Percentiles rank a stretch among this genome's conserved stretches.
Evolutionary conservation across 2,113 vertebrate genomes (phyloP).

Genomic region (Protobothrops flavoviridis): DNA sequence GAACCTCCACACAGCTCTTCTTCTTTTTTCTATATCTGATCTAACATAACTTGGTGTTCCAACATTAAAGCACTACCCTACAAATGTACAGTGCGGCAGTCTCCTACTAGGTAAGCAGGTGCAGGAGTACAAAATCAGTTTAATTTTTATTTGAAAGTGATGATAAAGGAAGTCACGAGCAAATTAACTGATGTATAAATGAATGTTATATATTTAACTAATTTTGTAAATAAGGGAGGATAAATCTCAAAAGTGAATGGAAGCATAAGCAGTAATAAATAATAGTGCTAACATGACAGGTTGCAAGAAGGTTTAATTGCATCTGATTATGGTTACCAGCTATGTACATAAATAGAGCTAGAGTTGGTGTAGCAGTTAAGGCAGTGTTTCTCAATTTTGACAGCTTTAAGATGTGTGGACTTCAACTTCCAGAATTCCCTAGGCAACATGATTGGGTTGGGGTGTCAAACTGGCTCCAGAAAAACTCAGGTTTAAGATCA

Average conservation of each 20-base stretch:
- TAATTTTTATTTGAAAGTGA: neutral
- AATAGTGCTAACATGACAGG: neutral
- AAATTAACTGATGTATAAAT: neutral
- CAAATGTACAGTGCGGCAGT: neutral
- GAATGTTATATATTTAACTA: neutral
- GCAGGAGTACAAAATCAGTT: neutral
- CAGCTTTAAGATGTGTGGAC: too few relatives aligned
- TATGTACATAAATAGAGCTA: neutral
- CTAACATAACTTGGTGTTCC: neutral
- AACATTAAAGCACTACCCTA: neutral
- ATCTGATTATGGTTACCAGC: neutral
- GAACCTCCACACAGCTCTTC: neutral
- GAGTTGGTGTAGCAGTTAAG: neutral
- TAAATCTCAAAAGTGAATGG: neutral
- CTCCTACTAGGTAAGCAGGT: neutral
- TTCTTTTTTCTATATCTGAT: neutral
- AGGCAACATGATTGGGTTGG: too few relatives aligned
- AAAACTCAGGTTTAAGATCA: too few relatives aligned
- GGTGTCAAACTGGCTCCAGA: too few relatives aligned
- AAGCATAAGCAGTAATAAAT: neutral
- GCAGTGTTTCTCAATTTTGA: neutral
- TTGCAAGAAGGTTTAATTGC: neutral
- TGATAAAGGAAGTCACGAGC: neutral
- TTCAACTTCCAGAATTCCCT: too few relatives aligned
- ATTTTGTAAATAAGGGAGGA: neutral